Evolutionary conservation across 2,113 vertebrate species (phyloP).

Genomic region (Paracanthobrama guichenoti): DNA sequence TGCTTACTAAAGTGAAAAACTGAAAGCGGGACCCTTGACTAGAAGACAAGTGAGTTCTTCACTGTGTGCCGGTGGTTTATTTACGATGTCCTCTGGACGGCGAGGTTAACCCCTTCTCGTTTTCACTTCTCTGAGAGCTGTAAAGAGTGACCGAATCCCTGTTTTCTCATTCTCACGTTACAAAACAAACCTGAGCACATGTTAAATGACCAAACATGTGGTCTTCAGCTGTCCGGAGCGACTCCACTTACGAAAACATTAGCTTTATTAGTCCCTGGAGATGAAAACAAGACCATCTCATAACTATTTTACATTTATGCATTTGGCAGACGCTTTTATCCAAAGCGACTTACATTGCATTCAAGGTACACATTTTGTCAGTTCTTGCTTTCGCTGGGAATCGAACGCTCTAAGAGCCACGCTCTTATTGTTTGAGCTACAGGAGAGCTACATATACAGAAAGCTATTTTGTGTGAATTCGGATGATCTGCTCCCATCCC

Average conservation of each 20-base stretch:
- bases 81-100: not conserved
- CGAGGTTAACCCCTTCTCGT: not conserved
- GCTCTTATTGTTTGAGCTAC: too few relatives aligned
- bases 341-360: too few relatives aligned
- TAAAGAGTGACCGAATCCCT: not conserved
- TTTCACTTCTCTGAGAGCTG: not conserved
- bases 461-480: too few relatives aligned
- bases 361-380: too few relatives aligned
- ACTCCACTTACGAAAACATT: not conserved
- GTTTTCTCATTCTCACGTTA: constrained; percentile 5
- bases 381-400: too few relatives aligned
- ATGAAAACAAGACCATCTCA: not conserved
- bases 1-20: not conserved
- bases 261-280: not conserved
- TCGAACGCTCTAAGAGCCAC: too few relatives aligned
- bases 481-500: too few relatives aligned
- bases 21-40: not conserved
- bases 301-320: too few relatives aligned
- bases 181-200: not conserved
- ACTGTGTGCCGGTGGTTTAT: not conserved
- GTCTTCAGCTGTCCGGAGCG: not conserved
- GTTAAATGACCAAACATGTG: not conserved
- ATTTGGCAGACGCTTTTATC: too few relatives aligned
- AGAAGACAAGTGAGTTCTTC: not conserved
- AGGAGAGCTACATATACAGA: too few relatives aligned